A percentile compares a stretch with the other conserved stretches of the same genome.
phyloP scores from a whole-genome alignment of 2,888 invertebrate genomes.

The Calliopum simillimum region DNA sequence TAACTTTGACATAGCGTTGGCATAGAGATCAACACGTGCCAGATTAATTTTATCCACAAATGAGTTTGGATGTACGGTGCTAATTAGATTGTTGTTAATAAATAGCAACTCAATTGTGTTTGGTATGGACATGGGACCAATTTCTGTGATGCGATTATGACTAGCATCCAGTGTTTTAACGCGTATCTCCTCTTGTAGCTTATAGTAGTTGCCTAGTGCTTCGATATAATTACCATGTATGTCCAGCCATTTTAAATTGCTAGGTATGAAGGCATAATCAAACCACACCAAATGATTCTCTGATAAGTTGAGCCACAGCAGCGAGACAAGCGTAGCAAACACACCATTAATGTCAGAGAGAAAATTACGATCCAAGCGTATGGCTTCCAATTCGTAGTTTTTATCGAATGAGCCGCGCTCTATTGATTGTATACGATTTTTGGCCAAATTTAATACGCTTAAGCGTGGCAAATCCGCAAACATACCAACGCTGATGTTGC shows the following conservation, averaged over 20 bases:
- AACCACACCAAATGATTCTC: conserved; percentile 94
- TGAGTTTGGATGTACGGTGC: conserved; percentile 83
- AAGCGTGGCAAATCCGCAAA: conserved; percentile 86
- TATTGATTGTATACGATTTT: conserved; percentile 89
- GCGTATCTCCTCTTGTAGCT: conserved; percentile 83
- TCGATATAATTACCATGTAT: conserved; percentile 91
- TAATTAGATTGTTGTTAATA: conserved; percentile 89
- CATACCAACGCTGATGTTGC: conserved; percentile 87
- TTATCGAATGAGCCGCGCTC: conserved; percentile 87
- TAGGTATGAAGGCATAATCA: conserved; percentile 92
- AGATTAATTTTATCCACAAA: conserved; percentile 87
- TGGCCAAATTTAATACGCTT: conserved; percentile 88
- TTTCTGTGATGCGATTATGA: conserved; percentile 86
- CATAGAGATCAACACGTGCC: conserved; percentile 90
- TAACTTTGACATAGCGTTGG: conserved; percentile 85
- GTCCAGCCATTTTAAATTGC: conserved; percentile 90
- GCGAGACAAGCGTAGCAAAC: conserved; percentile 83
- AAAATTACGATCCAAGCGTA: conserved; percentile 89
- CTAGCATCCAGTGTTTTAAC: conserved; percentile 92
- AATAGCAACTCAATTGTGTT: conserved; percentile 89
- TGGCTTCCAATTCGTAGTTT: conserved; percentile 85
- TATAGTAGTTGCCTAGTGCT: conserved; percentile 88
- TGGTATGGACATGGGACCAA: conserved; percentile 85
- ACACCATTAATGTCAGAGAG: conserved; percentile 91
- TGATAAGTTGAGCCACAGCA: conserved; percentile 89